Evolutionary conservation across 2,113 vertebrate genomes (phyloP), one percentile per base, ranked within the genome.

Genomic region (Pomatostomus ruficeps): DNA sequence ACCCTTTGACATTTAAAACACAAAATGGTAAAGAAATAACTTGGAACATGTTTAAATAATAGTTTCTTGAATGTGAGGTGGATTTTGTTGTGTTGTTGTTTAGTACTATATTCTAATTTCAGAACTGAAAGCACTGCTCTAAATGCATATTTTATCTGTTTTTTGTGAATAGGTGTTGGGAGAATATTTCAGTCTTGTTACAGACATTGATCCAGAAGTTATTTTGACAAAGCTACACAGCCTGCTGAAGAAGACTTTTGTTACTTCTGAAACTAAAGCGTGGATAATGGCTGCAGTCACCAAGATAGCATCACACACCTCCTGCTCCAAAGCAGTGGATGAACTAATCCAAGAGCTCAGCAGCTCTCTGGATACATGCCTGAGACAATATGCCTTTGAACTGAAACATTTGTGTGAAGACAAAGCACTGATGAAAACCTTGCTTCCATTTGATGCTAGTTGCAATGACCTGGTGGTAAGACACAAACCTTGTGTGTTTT

Each of bases 201-300:
- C 96, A 67, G 98, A 98, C 33, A 93, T 98, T 66, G 97, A 98
- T 29, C 97, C 98, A 24, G 97, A 97, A n/a, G 92, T 96, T n/a
- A 96, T 99, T 73, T 94, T 99, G 92, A 89, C 49, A 33, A 99
- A 98, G 71, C 97, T 99, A 25, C 93, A 96, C 72, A 97, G 87
- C 70, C 94, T 99, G 89, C 96, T 99, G 79, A 97, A 96, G 70
- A 98, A 96, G 94, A 98, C 96, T 33, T 98, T 91, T 35, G 93
- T 98, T 91, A 99, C 97, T 90, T 98, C 97, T 79, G 99, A 99
- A 97, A 99, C 99, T 8, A 99, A 98, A 96, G 97, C 92, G 11
- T 99, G 99, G 99, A 94, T 99, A 86, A 97, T 99, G 90, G 97
- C 98, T 82, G 99, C 99, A 23, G 98, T 99, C 94, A 98, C 98